Evolutionary conservation across 2,797 vertebrate genomes (phyloP), one percentile per base, ranked within the genome.

Genomic region (Acanthis flammea): DNA sequence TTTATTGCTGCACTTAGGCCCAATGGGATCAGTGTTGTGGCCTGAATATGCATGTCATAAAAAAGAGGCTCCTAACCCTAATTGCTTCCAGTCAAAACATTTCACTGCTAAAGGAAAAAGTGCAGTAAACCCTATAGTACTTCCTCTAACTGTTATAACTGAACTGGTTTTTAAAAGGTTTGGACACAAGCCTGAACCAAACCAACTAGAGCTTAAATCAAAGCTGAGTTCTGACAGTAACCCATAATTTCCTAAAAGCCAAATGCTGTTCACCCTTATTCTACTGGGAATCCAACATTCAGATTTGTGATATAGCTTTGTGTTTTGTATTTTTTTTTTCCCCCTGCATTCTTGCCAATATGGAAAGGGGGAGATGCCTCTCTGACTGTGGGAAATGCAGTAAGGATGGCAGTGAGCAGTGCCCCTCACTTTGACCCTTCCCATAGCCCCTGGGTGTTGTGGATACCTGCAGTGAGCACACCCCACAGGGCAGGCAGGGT

Each of bases 51-150:
- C 9, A 12, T 41, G 9, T 14, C 41, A 66, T 31, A 48, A 53
- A 53, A 28, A 77, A 35, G 41, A 2, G 11, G 2, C 14, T 95
- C 15, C 30, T 79, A 31, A 54, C 30, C 17, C 30, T 60, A 63
- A 78, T 35, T 86, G 31, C n/a, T 95, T 91, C 76, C 62, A 90
- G 66, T 76, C 24, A 78, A 91, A 94, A 78, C 24, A 82, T 21
- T 88, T 94, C 53, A 28, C 37, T 55, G 44, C 65, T 73, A 27
- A 78, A 85, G 61, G 53, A 41, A 73, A 94, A 85, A 89, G n/a
- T 68, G 39, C 44, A 63, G 37, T 66, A 78, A 95, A 83, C 27
- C 14, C 17, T 70, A 1, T n/a, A 37, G 22, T 70, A 19, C 66
- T 88, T 85, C 51, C 53, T 92, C 76, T 53, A 67, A 53, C 47